Evolutionary conservation across 2,797 vertebrate species (phyloP).

Genomic region (Dermochelys coriacea): DNA sequence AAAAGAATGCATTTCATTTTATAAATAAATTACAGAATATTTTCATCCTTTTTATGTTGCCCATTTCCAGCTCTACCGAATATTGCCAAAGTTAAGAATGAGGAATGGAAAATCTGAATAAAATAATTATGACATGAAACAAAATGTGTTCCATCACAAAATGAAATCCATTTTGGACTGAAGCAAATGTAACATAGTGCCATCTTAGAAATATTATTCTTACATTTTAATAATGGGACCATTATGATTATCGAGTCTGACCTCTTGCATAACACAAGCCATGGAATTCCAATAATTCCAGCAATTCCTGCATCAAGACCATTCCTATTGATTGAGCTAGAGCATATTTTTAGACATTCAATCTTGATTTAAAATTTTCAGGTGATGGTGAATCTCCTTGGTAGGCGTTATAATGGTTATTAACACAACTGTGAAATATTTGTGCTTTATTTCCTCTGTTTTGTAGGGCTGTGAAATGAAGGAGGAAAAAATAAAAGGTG

Average conservation of each 20-base stretch:
- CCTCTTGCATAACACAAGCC: not conserved
- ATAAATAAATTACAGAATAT: fast-evolving
- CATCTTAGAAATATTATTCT: fast-evolving
- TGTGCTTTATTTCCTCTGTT: not conserved
- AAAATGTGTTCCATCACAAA: not conserved
- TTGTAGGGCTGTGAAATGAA: not conserved
- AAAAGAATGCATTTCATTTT: not conserved
- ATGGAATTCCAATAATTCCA: not conserved
- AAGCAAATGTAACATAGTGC: not conserved
- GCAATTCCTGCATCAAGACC: not conserved
- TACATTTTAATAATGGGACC: not conserved
- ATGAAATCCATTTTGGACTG: not conserved
- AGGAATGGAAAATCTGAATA: not conserved
- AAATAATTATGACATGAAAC: not conserved
- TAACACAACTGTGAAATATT: not conserved
- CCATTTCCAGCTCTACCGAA: not conserved
- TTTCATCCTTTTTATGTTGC: not conserved
- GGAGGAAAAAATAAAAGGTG: not conserved
- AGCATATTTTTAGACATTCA: not conserved
- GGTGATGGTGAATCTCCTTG: not conserved
- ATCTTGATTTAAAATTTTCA: not conserved
- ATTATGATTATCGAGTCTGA: not conserved
- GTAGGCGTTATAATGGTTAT: not conserved
- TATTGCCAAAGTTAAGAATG: not conserved
- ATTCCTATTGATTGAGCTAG: not conserved